Evolutionary conservation across 2,888 invertebrate species (phyloP).

Genomic region (Harpalus rubripes): DNA sequence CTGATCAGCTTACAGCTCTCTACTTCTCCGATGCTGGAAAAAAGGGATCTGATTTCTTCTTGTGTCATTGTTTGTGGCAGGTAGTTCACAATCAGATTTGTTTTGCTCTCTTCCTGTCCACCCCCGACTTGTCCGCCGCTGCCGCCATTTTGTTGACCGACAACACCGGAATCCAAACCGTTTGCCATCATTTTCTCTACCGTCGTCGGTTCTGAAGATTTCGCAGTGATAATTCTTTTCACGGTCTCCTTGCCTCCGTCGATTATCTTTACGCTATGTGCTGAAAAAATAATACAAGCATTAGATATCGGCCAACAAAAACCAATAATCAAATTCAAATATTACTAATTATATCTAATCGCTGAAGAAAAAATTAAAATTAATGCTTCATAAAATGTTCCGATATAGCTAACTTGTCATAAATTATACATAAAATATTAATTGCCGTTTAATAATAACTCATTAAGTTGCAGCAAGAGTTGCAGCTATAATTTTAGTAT

Average conservation of each 20-base stretch:
- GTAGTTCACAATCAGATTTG: slow-evolving; percentile 99
- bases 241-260: slow-evolving; percentile 4
- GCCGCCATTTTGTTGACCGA: slow-evolving; percentile 92
- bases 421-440: not conserved
- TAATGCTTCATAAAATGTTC: not conserved
- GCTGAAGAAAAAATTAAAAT: not conserved
- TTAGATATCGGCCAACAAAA: not conserved
- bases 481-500: not conserved
- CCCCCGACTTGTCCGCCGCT: slow-evolving; percentile 78
- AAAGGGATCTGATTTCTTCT: slow-evolving; percentile 98
- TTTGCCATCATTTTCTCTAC: slow-evolving; percentile 86
- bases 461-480: not conserved
- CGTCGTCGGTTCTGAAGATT: not conserved
- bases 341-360: not conserved
- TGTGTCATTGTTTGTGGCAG: slow-evolving; percentile 99
- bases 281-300: slow-evolving; percentile 25
- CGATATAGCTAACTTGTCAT: not conserved
- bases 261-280: slow-evolving; percentile 20
- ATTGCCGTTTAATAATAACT: not conserved
- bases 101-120: slow-evolving; percentile 95
- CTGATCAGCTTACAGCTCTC: slow-evolving; percentile 99
- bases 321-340: not conserved
- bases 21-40: slow-evolving; percentile 99
- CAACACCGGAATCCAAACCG: slow-evolving; percentile 87
- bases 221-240: not conserved